Percentiles rank a stretch among this genome's conserved stretches.
Conservation (phyloP, 1,140 invertebrate genomes). For the Drosophila nikananu region DNA sequence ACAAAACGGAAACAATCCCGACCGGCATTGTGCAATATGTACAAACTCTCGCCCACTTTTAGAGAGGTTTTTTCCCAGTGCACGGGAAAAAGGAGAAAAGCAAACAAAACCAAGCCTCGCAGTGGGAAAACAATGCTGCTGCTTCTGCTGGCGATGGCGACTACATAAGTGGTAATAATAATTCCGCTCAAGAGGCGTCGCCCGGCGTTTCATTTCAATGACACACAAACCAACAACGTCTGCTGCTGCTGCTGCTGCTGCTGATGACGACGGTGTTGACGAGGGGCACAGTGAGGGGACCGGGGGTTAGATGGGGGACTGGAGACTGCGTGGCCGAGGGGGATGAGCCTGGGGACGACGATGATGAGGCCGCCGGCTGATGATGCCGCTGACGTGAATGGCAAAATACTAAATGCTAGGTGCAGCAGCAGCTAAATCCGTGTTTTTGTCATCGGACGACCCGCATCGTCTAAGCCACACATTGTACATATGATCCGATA, state of each 20-base stretch:
- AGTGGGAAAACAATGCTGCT: slow-evolving; percentile 76
- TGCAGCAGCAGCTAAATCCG: slow-evolving; percentile 50
- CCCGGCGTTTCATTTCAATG: slow-evolving; percentile 82
- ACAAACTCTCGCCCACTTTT: no score
- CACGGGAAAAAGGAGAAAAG: slow-evolving; percentile 44
- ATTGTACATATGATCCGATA: slow-evolving; percentile 40
- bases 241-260: slow-evolving; percentile 15
- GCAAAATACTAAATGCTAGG: slow-evolving; percentile 50
- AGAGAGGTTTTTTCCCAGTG: slow-evolving; percentile 1
- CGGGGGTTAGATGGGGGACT: neutral
- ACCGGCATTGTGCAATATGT: neutral
- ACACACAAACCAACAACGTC: slow-evolving; percentile 76
- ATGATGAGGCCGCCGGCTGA: slow-evolving; percentile 29
- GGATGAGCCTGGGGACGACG: slow-evolving; percentile 7
- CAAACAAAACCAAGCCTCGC: slow-evolving; percentile 61
- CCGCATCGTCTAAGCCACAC: slow-evolving; percentile 42
- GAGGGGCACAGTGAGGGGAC: slow-evolving; percentile 12
- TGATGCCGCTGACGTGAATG: slow-evolving; percentile 51
- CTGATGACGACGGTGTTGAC: slow-evolving; percentile 14
- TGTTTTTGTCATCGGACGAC: slow-evolving; percentile 56
- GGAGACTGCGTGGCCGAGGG: neutral
- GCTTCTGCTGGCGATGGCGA: slow-evolving; percentile 53
- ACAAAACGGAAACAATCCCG: neutral
- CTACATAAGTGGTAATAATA: slow-evolving; percentile 83
- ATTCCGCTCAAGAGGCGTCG: slow-evolving; percentile 83